A percentile compares a stretch with the other conserved stretches of the same genome.
These are phyloP conservation scores for Heliconius himera DNA, from an alignment of 1,140 invertebrate genomes.

Conservation along the genomic window DNA sequence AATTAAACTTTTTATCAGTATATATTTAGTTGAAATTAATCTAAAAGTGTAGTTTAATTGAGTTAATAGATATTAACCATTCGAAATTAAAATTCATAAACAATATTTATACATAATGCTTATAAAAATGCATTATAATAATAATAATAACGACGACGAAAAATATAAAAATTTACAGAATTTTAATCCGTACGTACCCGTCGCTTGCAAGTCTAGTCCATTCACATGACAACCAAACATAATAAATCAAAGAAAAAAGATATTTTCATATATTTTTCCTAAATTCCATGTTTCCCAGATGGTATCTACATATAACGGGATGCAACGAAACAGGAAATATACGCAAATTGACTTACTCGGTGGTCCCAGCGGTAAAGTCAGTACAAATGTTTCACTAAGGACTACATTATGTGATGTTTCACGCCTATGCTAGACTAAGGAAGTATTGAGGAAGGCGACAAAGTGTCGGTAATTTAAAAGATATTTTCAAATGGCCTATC, in stretches of 20 bases:
- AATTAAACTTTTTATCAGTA: no score
- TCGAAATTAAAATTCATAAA: no score
- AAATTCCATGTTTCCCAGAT: background rate
- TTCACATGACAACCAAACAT: no score
- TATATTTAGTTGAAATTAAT: no score
- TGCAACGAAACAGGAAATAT: background rate
- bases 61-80: no score
- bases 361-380: background rate
- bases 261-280: background rate
- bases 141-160: no score
- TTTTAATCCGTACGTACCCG: no score
- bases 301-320: background rate
- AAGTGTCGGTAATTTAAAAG: background rate
- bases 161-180: no score
- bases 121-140: no score
- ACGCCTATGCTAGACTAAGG: background rate
- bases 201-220: no score
- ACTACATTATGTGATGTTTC: slow-evolving; percentile 3
- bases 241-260: background rate
- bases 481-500: background rate
- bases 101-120: no score
- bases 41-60: no score
- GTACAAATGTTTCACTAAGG: background rate
- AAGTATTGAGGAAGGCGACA: background rate
- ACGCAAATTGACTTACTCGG: background rate